Evolutionary conservation across 1,140 invertebrate genomes (phyloP), one percentile per base, ranked within the genome.

Genomic region (Telenomus remus): DNA sequence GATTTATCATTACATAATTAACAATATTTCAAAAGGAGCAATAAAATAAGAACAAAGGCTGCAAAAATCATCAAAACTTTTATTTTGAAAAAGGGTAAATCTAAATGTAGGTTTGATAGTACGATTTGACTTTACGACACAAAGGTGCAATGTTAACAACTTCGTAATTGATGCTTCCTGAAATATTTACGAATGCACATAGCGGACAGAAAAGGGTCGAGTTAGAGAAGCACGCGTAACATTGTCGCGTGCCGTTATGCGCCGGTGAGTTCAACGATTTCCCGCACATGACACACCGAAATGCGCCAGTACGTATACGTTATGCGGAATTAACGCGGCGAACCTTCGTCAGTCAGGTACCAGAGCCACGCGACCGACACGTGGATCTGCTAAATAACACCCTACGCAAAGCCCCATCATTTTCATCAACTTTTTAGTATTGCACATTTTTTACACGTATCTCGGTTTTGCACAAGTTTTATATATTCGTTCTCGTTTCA

Each of bases 221-320:
- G 44, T 51, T 61, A 53, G 47, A 66, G 44, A 43, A 61, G 76
- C 53, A 48, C 56, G 54, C 61, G 11, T 65, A 64, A n/a, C 70
- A 78, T 60, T 80, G 82, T 84, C 82, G 84, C 84, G 84, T 84
- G 84, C 82, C 83, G 84, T 86, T 79, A 77, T 81, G 82, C 84
- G 82, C 78, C 65, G 83, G 64, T 82, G 80, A 53, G 77, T 79
- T 72, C 80, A 80, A 85, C 83, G 81, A 85, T 85, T 80, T 84
- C 81, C 80, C 78, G 80, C 83, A 85, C 84, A 85, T 85, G 85
- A 86, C 85, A 84, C 83, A 76, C 79, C 71, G 80, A 79, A 82
- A 82, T 80, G 80, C 73, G 57, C 48, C 69, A 77, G 75, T 74
- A 81, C 75, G 54, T 39, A 10, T 10, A 79, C 60, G 79, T 78